Conservation (phyloP, 2,113 vertebrate species). For the Rhinoptilus africanus region DNA sequence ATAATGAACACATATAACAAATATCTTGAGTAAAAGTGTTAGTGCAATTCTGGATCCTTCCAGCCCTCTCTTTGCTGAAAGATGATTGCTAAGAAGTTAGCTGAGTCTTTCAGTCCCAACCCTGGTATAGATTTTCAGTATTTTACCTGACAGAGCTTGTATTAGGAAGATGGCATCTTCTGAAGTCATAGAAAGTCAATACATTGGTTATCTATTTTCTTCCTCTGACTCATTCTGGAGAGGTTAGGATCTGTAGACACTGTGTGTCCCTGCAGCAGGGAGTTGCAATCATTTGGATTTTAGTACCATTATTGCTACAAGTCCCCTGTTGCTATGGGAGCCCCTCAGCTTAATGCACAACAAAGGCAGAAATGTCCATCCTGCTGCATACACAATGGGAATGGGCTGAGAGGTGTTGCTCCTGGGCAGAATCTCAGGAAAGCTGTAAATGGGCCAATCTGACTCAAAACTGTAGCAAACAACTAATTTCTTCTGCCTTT, state of each 20-base stretch:
- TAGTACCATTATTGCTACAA: not conserved
- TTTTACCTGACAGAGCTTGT: not conserved
- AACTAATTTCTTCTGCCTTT: not conserved
- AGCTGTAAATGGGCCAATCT: not conserved
- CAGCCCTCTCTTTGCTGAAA: not conserved
- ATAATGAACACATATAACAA: not conserved
- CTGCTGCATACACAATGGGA: not conserved
- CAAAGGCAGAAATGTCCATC: not conserved
- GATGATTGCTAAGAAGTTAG: not conserved
- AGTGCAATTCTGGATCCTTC: not conserved
- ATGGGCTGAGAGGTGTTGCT: not conserved
- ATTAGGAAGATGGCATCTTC: not conserved
- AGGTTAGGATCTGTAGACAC: not conserved
- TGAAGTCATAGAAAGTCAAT: not conserved
- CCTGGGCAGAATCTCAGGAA: not conserved
- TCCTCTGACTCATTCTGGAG: not conserved
- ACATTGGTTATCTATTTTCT: not conserved
- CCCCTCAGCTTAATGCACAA: not conserved
- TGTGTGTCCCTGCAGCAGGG: no score
- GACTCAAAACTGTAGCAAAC: not conserved
- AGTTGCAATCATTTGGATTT: not conserved
- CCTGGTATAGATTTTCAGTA: not conserved
- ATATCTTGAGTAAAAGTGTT: not conserved
- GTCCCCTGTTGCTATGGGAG: rapidly evolving
- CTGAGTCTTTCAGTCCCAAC: not conserved